Conservation (phyloP, 1,140 invertebrate species). For the Cylas formicarius region DNA sequence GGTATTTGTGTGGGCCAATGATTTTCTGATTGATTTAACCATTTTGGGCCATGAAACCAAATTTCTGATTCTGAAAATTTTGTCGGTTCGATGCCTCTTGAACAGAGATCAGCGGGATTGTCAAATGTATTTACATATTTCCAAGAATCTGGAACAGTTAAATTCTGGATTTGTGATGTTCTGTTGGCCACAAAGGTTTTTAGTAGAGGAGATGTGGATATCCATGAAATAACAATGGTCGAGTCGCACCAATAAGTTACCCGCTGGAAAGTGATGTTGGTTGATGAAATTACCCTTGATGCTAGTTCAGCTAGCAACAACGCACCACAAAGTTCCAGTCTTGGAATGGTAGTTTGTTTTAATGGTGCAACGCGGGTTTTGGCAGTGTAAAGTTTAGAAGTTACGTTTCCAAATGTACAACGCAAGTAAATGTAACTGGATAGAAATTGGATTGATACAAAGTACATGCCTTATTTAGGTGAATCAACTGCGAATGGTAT, state of each 20-base stretch:
- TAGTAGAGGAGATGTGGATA: too few species aligned
- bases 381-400: constrained; percentile 19
- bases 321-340: constrained; percentile 32
- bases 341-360: constrained; percentile 22
- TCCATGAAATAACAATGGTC: too few species aligned
- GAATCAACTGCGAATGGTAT: too few species aligned
- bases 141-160: constrained; percentile 1
- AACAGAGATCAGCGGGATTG: constrained; percentile 18
- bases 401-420: too few species aligned
- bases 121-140: constrained; percentile 7
- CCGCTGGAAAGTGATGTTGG: too few species aligned
- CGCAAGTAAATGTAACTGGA: too few species aligned
- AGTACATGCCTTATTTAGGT: too few species aligned
- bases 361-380: constrained; percentile 26
- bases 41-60: constrained; percentile 20
- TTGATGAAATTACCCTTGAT: constrained; percentile 10
- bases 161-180: constrained; percentile 5
- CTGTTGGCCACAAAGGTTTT: constrained; percentile 14
- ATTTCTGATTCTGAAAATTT: constrained; percentile 7
- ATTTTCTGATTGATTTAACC: constrained; percentile 9
- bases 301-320: constrained; percentile 28
- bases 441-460: too few species aligned
- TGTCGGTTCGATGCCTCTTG: constrained; percentile 1
- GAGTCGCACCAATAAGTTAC: too few species aligned
- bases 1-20: too few species aligned